Evolutionary conservation across 2,888 invertebrate genomes (phyloP), one percentile per base, ranked within the genome.

Genomic region (Teleogryllus oceanicus): DNA sequence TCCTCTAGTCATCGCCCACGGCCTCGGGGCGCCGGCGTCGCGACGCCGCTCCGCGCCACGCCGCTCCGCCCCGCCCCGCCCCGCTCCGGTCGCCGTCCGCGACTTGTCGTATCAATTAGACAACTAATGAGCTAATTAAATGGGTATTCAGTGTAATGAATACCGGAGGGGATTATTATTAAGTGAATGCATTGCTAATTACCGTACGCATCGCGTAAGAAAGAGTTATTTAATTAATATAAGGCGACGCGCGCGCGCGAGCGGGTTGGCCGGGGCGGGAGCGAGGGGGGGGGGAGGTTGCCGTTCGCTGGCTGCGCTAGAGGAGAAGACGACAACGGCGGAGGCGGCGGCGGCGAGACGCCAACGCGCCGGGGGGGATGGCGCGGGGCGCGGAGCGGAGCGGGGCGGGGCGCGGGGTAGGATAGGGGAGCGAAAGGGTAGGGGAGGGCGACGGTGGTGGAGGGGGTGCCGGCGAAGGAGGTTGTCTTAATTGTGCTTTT

Each of bases 111-210:
- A 87, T 87, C 88, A 88, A 88, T 88, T 88, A 88, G 87, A 87
- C 86, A 87, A 86, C 87, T 88, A 88, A 88, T 88, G 88, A 88
- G 88, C 87, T 88, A 88, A 88, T 88, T 88, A 88, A 88, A 88
- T 87, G 87, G 86, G 87, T 87, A 88, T 88, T 88, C 87, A 87
- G 85, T 85, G 87, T 87, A 88, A 88, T 88, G 87, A 88, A 87
- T 86, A 85, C 85, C 85, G 84, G 84, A 85, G 78, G 82, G 82
- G 82, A 82, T 82, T 82, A 82, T 85, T 85, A 85, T 85, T 85
- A 85, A 85, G 83, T 84, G 84, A 85, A 85, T 85, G 84, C 81
- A 82, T 78, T 82, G 82, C 82, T 82, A 82, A 82, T 82, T 82
- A 82, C 82, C 82, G 80, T 79, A 81, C 79, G 79, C 74, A 75